phyloP scores from a whole-genome alignment of 1,140 invertebrate genomes.

The Drosophila leontia region DNA sequence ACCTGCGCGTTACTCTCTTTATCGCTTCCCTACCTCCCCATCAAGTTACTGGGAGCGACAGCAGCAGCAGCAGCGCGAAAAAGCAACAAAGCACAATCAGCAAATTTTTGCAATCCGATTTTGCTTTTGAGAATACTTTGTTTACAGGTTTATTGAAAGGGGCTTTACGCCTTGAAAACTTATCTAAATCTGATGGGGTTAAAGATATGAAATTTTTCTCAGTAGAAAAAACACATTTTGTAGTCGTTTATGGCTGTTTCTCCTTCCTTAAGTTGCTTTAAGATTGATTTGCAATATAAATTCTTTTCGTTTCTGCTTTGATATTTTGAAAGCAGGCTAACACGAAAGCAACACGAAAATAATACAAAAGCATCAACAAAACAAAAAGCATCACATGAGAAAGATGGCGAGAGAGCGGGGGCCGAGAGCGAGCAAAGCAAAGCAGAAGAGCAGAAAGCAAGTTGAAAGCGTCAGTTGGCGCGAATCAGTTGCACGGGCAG shows the following conservation, averaged over 20 bases:
- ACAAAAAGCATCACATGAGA: conserved; percentile 7
- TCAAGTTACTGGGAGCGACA: not conserved
- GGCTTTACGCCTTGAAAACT: not conserved
- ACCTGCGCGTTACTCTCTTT: conserved; percentile 25
- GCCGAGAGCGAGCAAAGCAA: conserved; percentile 12
- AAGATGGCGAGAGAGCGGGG: conserved; percentile 2
- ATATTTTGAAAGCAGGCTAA: not conserved
- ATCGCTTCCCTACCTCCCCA: not conserved
- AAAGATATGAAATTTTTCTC: too few relatives aligned
- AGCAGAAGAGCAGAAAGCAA: conserved; percentile 40
- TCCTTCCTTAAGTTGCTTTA: not conserved
- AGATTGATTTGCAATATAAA: not conserved
- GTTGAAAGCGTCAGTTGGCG: conserved; percentile 13
- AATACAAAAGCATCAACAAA: not conserved
- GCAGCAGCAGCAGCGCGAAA: conserved; percentile 3
- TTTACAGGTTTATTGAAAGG: conserved; percentile 1
- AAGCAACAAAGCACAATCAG: conserved; percentile 38
- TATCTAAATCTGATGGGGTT: not conserved
- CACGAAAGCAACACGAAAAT: not conserved
- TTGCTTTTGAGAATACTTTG: conserved; percentile 19
- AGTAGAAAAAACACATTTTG: not conserved
- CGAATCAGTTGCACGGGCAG: conserved; percentile 3
- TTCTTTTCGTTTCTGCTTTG: conserved; percentile 18
- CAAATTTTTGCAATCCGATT: conserved; percentile 25
- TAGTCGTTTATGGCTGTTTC: not conserved